phyloP scores from a whole-genome alignment of 2,797 vertebrate genomes.

The Onychomys torridus region DNA sequence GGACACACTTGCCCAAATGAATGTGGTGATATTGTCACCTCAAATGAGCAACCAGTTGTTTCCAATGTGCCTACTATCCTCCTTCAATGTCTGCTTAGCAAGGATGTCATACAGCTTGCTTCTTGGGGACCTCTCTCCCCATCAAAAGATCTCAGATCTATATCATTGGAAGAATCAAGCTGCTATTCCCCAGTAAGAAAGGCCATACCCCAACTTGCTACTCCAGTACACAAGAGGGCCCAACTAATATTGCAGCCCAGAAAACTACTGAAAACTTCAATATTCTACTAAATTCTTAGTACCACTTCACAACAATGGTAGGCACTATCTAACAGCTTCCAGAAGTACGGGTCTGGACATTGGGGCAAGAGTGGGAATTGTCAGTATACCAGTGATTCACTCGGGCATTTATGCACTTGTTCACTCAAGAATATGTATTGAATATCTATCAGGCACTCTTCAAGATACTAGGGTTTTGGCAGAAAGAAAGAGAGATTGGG shows the following conservation, averaged over 20 bases:
- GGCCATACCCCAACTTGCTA: not conserved
- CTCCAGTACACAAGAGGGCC: not conserved
- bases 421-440: not conserved
- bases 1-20: conserved; percentile 4
- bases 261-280: not conserved
- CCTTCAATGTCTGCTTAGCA: not conserved
- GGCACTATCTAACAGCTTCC: not conserved
- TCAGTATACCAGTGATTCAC: not conserved
- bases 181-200: not conserved
- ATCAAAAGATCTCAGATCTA: not conserved
- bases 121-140: not conserved
- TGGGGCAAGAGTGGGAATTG: not conserved
- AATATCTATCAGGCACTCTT: not conserved
- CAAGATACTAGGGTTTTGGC: not conserved
- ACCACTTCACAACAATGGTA: not conserved
- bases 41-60: not conserved
- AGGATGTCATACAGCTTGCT: not conserved
- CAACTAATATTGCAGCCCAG: not conserved
- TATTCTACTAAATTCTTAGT: not conserved
- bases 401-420: not conserved
- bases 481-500: not conserved
- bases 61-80: not conserved
- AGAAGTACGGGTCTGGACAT: not conserved
- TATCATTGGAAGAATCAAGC: not conserved
- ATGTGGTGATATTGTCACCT: not conserved